Evolutionary conservation across 2,888 invertebrate genomes (phyloP), one percentile per base, ranked within the genome.

Genomic region (Eulithis prunata): DNA sequence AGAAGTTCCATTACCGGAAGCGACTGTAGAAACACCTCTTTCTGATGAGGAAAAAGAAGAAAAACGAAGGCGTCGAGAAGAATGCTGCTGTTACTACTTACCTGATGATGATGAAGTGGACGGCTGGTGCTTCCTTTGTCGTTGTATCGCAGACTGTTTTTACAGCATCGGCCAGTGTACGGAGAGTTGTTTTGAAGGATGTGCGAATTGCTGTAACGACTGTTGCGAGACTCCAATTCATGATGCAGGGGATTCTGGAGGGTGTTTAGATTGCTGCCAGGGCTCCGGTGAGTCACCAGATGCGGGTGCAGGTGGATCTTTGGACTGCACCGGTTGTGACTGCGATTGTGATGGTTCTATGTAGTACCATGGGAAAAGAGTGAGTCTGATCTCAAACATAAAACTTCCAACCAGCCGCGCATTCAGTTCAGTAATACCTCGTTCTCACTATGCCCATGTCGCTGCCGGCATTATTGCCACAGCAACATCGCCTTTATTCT

Each of bases 181-280:
- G 0, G 80, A 82, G 4, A 55, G 21, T 0, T 80, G 78, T 62
- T 81, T 77, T 41, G 76, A 80, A 1, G 63, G 68, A 0, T 83
- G 79, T 60, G 81, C 80, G 0, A 62, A 69, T 41, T 76, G 77
- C 53, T 66, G 80, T 8, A 74, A 57, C 7, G 64, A 73, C 28
- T 81, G 83, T 52, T 84, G 84, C 54, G 71, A 73, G 10, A 54
- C 49, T 1, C 12, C 57, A 2, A 64, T 65, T n/a, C 60, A 59
- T 13, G 53, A 68, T 12, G 66, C 55, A 6, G 59, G 64, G 21
- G 67, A 68, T 14, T 46, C 63, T 21, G 52, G 8, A 41, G 61
- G 49, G 21, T 72, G 61, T 57, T 65, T 62, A 28, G 77, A 62
- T 0, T 66, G 70, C 14, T 69, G 72, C 64, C 10, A 21, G 11